Percentiles rank a stretch among this genome's conserved stretches.
Conservation (phyloP, 2,113 vertebrate genomes). For the Perca fluviatilis region DNA sequence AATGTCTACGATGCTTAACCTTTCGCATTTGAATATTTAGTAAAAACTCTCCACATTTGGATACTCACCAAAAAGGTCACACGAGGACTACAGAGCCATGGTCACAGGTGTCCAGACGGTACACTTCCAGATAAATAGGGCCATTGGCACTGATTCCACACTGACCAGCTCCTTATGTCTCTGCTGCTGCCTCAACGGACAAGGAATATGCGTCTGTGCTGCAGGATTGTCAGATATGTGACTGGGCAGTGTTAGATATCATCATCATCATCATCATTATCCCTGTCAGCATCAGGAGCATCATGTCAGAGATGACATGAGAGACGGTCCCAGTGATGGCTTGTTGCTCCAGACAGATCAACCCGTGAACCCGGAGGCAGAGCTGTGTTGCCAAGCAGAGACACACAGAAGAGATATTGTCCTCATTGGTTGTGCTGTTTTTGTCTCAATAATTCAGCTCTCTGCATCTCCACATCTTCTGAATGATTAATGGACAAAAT, state of each 20-base stretch:
- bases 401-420: slow-evolving; percentile 67
- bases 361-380: slow-evolving; percentile 19
- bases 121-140: slow-evolving; percentile 31
- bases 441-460: slow-evolving; percentile 15
- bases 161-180: slow-evolving; percentile 46
- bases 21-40: background rate
- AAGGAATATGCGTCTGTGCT: slow-evolving; percentile 8
- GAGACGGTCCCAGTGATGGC: slow-evolving; percentile 27
- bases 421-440: slow-evolving; percentile 30
- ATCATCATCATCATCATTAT: slow-evolving; percentile 26
- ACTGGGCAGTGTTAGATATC: slow-evolving; percentile 37
- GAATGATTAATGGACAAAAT: background rate
- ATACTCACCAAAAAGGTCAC: slow-evolving; percentile 58
- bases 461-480: slow-evolving; percentile 33
- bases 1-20: background rate
- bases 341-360: slow-evolving; percentile 42
- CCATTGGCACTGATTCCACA: slow-evolving; percentile 22
- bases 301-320: slow-evolving; percentile 51
- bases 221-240: slow-evolving; percentile 36
- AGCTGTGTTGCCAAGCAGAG: slow-evolving; percentile 23
- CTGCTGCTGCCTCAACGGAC: slow-evolving; percentile 16
- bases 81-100: slow-evolving; percentile 19
- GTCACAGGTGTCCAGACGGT: slow-evolving; percentile 44
- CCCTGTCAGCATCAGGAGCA: slow-evolving; percentile 31
- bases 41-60: slow-evolving; percentile 6